Evolutionary conservation across 1,140 invertebrate genomes (phyloP).

Genomic region (Branchinecta lynchi): DNA sequence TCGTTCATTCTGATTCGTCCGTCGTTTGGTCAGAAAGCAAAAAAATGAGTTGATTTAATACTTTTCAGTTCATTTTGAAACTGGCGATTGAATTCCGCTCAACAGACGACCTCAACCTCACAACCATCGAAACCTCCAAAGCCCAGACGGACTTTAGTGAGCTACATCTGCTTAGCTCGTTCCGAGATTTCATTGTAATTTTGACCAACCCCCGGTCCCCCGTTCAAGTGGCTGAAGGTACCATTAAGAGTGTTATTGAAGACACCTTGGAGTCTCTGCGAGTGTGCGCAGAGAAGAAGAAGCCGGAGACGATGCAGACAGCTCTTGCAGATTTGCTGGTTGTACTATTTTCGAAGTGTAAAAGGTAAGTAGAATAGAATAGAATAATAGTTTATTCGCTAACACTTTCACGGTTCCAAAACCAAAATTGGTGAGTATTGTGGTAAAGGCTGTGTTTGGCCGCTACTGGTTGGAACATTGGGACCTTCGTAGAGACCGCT

Average conservation of each 20-base stretch:
- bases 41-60: neutral
- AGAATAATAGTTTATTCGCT: too few relatives aligned
- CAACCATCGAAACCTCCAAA: neutral
- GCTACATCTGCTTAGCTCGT: neutral
- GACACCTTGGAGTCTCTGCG: neutral
- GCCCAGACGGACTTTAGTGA: neutral
- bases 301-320: neutral
- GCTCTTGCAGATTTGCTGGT: neutral
- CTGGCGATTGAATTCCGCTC: neutral
- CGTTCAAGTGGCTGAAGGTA: neutral
- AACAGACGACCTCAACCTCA: neutral
- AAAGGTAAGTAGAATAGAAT: too few relatives aligned
- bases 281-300: neutral
- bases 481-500: too few relatives aligned
- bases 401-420: too few relatives aligned
- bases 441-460: too few relatives aligned
- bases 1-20: too few relatives aligned
- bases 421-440: too few relatives aligned
- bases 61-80: neutral
- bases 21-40: neutral
- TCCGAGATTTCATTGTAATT: neutral
- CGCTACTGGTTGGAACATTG: too few relatives aligned
- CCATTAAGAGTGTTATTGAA: neutral
- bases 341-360: neutral
- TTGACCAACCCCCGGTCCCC: neutral